Conservation (phyloP, 2,797 vertebrate genomes). For the Darevskia nairensis region DNA sequence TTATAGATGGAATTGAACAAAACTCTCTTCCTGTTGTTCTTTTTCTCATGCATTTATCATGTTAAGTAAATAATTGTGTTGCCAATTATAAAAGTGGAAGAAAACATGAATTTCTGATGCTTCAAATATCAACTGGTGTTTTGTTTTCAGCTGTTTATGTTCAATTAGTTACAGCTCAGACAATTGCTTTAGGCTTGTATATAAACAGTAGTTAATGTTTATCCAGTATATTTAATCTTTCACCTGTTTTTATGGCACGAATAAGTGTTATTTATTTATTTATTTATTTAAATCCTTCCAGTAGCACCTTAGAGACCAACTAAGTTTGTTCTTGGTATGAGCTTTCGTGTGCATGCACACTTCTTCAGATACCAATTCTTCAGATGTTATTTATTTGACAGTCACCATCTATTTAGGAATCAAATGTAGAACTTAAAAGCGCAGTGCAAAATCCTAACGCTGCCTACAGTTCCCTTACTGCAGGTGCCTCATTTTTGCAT, state of each 20-base stretch:
- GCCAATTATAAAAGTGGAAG: not conserved
- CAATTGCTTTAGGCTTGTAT: not conserved
- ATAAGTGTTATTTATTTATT: not conserved
- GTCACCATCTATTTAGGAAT: not conserved
- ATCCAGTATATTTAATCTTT: slow-evolving; percentile 1
- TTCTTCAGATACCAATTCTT: no score
- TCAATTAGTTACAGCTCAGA: not conserved
- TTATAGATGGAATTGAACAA: not conserved
- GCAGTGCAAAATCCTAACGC: no score
- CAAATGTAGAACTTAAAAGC: not conserved
- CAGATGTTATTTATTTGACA: not conserved
- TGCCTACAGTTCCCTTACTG: not conserved
- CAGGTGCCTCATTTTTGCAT: not conserved
- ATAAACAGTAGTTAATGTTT: not conserved
- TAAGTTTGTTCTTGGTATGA: no score
- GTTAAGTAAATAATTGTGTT: not conserved
- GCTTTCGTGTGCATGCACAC: no score
- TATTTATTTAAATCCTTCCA: not conserved
- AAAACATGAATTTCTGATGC: not conserved
- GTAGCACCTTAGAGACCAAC: no score
- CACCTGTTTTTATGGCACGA: not conserved
- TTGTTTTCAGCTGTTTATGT: not conserved
- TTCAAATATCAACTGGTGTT: not conserved
- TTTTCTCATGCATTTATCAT: not conserved
- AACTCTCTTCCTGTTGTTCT: no score